Evolutionary conservation across 2,888 invertebrate species (phyloP).

Genomic region (Allophyes oxyacanthae): DNA sequence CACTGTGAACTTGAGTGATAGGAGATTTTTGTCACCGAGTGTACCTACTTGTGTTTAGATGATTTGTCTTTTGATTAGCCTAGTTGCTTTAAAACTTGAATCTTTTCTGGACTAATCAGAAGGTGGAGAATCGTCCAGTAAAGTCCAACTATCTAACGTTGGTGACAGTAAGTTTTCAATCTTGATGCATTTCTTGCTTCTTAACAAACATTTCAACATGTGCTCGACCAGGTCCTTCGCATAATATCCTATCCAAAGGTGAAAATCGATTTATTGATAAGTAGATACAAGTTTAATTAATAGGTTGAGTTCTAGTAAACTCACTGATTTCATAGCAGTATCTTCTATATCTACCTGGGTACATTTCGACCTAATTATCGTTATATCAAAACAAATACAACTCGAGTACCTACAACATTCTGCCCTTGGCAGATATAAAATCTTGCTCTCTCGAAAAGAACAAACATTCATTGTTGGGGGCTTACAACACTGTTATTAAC

Average conservation of each 20-base stretch:
- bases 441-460: constrained; percentile 46
- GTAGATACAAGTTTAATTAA: background rate
- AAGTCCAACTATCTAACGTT: no score
- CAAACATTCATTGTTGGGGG: constrained; percentile 57
- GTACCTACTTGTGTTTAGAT: no score
- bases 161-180: no score
- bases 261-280: no score
- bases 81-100: background rate
- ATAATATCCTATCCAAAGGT: no score
- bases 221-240: no score
- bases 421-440: constrained; percentile 46
- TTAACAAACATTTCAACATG: no score
- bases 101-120: background rate
- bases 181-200: no score
- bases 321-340: background rate
- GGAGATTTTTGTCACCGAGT: constrained; percentile 1
- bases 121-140: no score
- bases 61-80: background rate
- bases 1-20: constrained; percentile 40
- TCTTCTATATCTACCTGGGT: no score
- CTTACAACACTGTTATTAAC: constrained; percentile 76
- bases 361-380: background rate
- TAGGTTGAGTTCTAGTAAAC: no score
- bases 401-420: constrained; percentile 4
- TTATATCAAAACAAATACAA: background rate